Evolutionary conservation across 2,797 vertebrate genomes (phyloP).

Genomic region (Parauchenoglanis punctatus): DNA sequence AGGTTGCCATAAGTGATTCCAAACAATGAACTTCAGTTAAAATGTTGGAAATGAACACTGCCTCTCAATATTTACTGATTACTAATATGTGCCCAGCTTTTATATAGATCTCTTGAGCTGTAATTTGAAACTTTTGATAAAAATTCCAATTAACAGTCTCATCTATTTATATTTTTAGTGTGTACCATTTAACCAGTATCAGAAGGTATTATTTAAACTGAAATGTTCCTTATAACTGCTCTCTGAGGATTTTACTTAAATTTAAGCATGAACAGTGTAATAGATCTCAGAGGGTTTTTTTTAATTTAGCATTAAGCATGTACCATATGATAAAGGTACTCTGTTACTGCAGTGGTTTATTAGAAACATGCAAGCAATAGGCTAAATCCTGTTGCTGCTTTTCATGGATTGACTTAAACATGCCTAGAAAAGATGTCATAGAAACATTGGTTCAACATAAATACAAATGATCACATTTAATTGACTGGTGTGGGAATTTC

Average conservation of each 20-base stretch:
- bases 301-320: background rate
- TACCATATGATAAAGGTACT: background rate
- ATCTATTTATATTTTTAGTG: background rate
- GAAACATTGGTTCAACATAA: background rate
- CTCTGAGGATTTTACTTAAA: background rate
- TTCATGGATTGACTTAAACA: background rate
- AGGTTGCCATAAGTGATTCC: background rate
- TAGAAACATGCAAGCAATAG: background rate
- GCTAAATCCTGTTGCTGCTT: background rate
- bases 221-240: conserved; percentile 2
- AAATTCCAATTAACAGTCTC: background rate
- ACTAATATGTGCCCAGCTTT: background rate
- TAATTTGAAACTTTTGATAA: background rate
- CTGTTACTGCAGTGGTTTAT: background rate
- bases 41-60: background rate
- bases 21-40: background rate
- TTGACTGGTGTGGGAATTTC: background rate
- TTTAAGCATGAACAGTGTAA: background rate
- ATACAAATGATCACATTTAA: background rate
- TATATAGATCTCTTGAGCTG: background rate
- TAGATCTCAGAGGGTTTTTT: background rate
- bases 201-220: background rate
- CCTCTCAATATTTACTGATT: background rate
- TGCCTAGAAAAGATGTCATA: background rate
- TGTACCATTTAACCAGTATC: no score